phyloP scores from a whole-genome alignment of 2,797 vertebrate species.

The Characodon lateralis region DNA sequence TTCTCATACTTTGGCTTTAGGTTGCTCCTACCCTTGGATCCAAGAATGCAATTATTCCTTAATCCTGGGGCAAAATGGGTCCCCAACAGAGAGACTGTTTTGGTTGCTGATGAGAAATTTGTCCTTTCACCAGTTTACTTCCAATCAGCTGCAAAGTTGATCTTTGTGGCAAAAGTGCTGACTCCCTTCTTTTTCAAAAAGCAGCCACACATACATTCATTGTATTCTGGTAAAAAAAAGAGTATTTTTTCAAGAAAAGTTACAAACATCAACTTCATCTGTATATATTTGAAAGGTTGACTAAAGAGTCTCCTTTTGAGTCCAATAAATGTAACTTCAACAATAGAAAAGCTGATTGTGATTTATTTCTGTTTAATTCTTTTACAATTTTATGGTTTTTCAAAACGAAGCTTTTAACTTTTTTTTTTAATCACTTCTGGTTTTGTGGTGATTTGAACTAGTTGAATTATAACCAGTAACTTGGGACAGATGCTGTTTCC shows the following conservation, averaged over 20 bases:
- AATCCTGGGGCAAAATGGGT: neutral
- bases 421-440: constrained; percentile 37
- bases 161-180: neutral
- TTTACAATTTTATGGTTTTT: neutral
- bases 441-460: constrained; percentile 44
- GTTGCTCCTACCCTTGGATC: neutral
- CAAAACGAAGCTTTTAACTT: constrained; percentile 16
- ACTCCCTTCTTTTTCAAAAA: neutral
- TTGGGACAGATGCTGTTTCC: constrained; percentile 28
- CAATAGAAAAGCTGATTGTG: neutral
- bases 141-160: too few species aligned
- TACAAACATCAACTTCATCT: neutral
- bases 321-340: neutral
- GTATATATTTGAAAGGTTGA: neutral
- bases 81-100: neutral
- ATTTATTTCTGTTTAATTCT: neutral
- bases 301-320: neutral
- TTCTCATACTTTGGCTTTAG: neutral
- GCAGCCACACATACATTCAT: neutral
- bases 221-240: neutral
- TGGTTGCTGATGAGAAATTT: too few species aligned
- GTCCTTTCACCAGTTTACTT: too few species aligned
- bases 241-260: neutral
- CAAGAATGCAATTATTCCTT: neutral
- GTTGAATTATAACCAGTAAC: constrained; percentile 35